Conservation (phyloP, 2,888 invertebrate genomes). For the Cerceris rybyensis region DNA sequence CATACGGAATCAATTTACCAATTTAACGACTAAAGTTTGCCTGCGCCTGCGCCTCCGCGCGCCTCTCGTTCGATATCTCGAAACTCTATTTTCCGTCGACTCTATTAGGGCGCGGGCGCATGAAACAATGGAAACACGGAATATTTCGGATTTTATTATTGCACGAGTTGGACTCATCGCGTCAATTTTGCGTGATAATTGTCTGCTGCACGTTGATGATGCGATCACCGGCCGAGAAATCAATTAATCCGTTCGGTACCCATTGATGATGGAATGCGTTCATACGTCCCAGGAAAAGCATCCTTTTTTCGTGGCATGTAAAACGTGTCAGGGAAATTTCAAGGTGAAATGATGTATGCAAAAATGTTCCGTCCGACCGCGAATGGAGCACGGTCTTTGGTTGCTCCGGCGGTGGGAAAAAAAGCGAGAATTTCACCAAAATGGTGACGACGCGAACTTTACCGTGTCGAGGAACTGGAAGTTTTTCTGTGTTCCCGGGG, state of each 20-base stretch:
- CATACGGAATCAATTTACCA: constrained; percentile 30
- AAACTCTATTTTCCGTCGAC: neutral
- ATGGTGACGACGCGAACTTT: constrained; percentile 52
- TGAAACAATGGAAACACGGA: neutral
- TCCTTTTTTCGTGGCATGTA: neutral
- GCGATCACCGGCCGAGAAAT: neutral
- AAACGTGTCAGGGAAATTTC: constrained; percentile 25
- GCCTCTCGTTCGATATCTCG: neutral
- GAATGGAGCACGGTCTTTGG: constrained; percentile 33
- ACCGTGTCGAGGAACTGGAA: constrained; percentile 39
- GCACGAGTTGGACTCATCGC: neutral
- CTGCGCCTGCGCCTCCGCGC: neutral
- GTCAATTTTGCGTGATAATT: neutral
- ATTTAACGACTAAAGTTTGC: constrained; percentile 31
- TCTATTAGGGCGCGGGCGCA: neutral
- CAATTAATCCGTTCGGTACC: neutral
- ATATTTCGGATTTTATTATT: constrained; percentile 1
- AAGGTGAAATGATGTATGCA: constrained; percentile 13
- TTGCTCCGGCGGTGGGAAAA: constrained; percentile 23
- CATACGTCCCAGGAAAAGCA: neutral
- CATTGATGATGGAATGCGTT: constrained; percentile 1
- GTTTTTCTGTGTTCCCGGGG: constrained; percentile 30
- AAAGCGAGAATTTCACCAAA: constrained; percentile 39
- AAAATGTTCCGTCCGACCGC: constrained; percentile 29
- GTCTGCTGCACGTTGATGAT: too few species aligned